Evolutionary conservation across 2,888 invertebrate species (phyloP).

Genomic region (Cistogaster globosa): DNA sequence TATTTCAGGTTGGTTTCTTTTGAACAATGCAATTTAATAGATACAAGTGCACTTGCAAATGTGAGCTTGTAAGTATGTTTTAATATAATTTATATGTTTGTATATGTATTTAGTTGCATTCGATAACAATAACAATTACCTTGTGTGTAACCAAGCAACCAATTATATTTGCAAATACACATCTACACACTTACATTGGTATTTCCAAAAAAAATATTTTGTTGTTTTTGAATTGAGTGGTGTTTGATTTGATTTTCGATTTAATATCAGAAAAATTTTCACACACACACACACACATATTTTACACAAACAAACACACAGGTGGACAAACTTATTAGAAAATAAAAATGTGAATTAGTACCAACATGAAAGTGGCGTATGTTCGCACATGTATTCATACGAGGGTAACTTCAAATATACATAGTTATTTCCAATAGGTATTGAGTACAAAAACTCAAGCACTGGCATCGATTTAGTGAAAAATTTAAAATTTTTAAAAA

Average conservation of each 20-base stretch:
- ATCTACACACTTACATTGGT: not conserved
- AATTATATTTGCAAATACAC: not conserved
- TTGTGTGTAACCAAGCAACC: conserved; percentile 64
- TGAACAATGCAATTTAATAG: not conserved
- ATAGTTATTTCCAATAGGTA: too few species aligned
- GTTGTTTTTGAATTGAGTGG: conserved; percentile 48
- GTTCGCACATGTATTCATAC: too few species aligned
- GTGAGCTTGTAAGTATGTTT: conserved; percentile 11
- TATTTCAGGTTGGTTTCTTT: not conserved
- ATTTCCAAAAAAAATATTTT: conserved; percentile 4
- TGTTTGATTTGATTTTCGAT: conserved; percentile 57
- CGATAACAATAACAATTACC: conserved; percentile 67
- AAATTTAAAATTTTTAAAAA: too few species aligned
- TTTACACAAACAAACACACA: too few species aligned
- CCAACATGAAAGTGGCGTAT: too few species aligned
- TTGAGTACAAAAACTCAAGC: too few species aligned
- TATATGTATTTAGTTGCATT: conserved; percentile 25
- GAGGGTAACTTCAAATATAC: too few species aligned
- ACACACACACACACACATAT: not conserved
- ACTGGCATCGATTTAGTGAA: too few species aligned
- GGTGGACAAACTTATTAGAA: too few species aligned
- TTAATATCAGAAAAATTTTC: conserved; percentile 48
- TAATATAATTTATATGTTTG: not conserved
- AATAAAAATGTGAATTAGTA: too few species aligned
- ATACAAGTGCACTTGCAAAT: not conserved